Evolutionary conservation across 2,888 invertebrate genomes (phyloP).

Genomic region (Drosophila aldrichi): DNA sequence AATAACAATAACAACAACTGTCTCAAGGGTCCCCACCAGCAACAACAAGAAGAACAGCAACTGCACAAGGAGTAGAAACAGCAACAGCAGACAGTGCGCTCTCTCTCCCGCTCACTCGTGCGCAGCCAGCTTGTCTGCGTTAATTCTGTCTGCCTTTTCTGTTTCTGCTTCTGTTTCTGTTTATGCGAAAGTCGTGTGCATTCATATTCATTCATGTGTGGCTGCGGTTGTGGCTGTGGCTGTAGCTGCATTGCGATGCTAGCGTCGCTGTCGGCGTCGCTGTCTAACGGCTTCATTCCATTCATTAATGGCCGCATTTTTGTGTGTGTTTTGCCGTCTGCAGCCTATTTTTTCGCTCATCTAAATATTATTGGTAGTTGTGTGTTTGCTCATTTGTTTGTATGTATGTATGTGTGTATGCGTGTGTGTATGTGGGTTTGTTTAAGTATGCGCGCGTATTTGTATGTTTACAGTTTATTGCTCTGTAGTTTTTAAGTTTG

Average conservation of each 20-base stretch:
- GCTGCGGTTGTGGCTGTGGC: constrained; percentile 31
- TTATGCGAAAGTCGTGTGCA: constrained; percentile 59
- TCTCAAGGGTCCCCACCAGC: constrained; percentile 62
- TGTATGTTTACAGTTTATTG: constrained; percentile 46
- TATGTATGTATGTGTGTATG: constrained; percentile 31
- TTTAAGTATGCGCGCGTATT: constrained; percentile 8
- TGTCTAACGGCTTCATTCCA: constrained; percentile 59
- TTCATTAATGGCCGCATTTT: constrained; percentile 74
- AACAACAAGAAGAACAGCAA: constrained; percentile 27
- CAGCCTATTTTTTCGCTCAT: constrained; percentile 41
- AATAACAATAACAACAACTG: constrained; percentile 45
- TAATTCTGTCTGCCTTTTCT: constrained; percentile 38
- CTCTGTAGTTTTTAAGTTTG: constrained; percentile 49
- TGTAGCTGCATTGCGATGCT: constrained; percentile 35
- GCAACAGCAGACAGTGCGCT: constrained; percentile 38
- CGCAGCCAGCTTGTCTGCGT: constrained; percentile 16
- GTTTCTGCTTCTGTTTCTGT: constrained; percentile 22
- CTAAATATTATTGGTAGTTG: constrained; percentile 38
- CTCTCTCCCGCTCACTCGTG: constrained; percentile 30
- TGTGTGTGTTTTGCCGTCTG: constrained; percentile 54
- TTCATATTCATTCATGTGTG: constrained; percentile 73
- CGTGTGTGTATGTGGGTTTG: constrained; percentile 21
- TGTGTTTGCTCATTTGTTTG: constrained; percentile 54
- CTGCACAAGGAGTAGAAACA: constrained; percentile 20
- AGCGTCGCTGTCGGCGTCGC: constrained; percentile 34